Evolutionary conservation across 1,140 invertebrate genomes (phyloP), one percentile per base, ranked within the genome.

Genomic region (Mya arenaria): DNA sequence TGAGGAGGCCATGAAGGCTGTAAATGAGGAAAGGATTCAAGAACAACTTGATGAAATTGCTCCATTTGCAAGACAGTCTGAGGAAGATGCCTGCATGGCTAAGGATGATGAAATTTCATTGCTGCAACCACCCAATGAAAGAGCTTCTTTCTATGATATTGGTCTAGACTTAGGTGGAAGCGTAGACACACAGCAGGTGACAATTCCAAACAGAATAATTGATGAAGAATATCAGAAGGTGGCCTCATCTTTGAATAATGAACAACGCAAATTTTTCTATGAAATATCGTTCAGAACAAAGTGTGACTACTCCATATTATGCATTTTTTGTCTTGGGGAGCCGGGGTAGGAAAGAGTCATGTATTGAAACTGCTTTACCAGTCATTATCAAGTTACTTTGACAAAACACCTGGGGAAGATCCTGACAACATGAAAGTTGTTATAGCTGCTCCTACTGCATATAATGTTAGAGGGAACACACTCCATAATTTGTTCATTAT

Each of bases 361-460:
- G 36, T 84, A 0, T 37, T 84, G 4, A 84, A 66, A 65, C 6
- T 58, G 6, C 5, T 84, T 19, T 84, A 84, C 60, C 83, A 84
- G 34, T 48, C 58, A n/a, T 34, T 84, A 19, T 23, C 69, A 2
- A 34, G 73, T 19, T 85, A 77, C 69, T 86, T 48, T 60, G 56
- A 75, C 32, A 74, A 66, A n/a, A 25, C 23, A 41, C 56, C 83
- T 58, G 83, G 83, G 13, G 79, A 84, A 74, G 78, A 86, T 48
- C 66, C 72, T 17, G 77, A 82, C 74, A 44, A 82, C n/a, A 65
- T 75, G 25, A 84, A 84, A 69, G 71, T 84, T n/a, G 6, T 80
- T 15, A 62, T 86, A 28, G 68, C 39, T 62, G 85, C 85, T 28
- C 66, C 85, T 28, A 86, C 83, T 36, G 83, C 85, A 23, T 84